Percentiles rank a stretch among this genome's conserved stretches.
phyloP scores from a whole-genome alignment of 2,113 vertebrate species.

The Rhombomys opimus region DNA sequence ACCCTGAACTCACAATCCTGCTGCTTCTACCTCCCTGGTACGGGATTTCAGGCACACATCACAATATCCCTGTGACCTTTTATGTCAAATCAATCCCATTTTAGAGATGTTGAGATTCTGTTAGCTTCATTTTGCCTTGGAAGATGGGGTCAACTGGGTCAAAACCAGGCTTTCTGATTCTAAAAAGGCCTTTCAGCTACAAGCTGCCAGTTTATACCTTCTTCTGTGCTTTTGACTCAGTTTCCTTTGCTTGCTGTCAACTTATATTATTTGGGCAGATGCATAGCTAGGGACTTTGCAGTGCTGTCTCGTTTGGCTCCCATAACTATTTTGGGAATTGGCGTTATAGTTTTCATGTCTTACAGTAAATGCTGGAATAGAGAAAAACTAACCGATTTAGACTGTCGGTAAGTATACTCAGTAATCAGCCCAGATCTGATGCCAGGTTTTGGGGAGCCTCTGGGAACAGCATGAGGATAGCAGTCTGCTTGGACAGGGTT shows the following conservation, averaged over 20 bases:
- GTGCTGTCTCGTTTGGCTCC: not conserved
- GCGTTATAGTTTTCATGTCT: not conserved
- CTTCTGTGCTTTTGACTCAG: not conserved
- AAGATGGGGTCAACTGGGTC: not conserved
- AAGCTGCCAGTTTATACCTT: not conserved
- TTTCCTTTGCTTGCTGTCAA: not conserved
- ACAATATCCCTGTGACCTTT: not conserved
- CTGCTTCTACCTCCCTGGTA: not conserved
- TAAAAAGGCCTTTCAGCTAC: not conserved
- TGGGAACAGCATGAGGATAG: not conserved
- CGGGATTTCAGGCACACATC: not conserved
- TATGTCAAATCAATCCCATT: not conserved
- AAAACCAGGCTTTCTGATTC: not conserved
- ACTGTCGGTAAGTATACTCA: not conserved
- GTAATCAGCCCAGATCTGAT: not conserved
- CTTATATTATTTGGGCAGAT: not conserved
- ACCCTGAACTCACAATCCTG: not conserved
- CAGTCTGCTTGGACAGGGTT: not conserved
- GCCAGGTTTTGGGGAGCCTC: not conserved
- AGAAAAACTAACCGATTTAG: not conserved
- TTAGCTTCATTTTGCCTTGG: not conserved
- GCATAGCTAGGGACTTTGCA: not conserved
- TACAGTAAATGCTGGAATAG: not conserved
- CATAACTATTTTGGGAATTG: not conserved
- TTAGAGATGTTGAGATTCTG: not conserved